phyloP scores from a whole-genome alignment of 2,113 vertebrate species.

The Ellobius talpinus region DNA sequence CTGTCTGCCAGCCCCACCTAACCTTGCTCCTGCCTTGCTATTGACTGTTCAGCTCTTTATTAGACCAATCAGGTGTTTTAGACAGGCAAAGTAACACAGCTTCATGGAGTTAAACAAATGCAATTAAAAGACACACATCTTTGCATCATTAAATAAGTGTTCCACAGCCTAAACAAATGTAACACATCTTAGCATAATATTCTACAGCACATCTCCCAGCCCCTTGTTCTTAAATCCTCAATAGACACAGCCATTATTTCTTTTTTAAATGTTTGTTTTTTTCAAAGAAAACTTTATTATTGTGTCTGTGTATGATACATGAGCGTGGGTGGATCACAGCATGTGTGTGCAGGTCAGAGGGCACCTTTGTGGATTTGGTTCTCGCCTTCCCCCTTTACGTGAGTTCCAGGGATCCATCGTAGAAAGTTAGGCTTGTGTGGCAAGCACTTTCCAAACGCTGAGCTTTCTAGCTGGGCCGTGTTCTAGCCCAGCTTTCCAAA shows the following conservation, averaged over 20 bases:
- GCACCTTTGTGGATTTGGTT: not conserved
- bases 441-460: not conserved
- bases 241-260: not conserved
- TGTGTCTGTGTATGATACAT: not conserved
- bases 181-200: no score
- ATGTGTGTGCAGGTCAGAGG: not conserved
- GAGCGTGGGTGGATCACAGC: not conserved
- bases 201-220: not conserved
- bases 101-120: no score
- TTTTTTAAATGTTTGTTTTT: not conserved
- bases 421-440: not conserved
- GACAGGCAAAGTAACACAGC: no score
- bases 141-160: no score
- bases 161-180: no score
- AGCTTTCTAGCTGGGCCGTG: not conserved
- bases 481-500: not conserved
- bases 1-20: no score
- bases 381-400: not conserved
- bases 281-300: not conserved
- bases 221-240: not conserved
- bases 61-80: no score
- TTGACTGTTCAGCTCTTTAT: no score
- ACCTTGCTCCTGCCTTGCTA: no score
- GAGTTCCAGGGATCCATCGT: not conserved
- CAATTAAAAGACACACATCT: no score